Base-by-base conservation (phyloP, 2,888 invertebrate genomes). In the Eucera pruinosa region DNA sequence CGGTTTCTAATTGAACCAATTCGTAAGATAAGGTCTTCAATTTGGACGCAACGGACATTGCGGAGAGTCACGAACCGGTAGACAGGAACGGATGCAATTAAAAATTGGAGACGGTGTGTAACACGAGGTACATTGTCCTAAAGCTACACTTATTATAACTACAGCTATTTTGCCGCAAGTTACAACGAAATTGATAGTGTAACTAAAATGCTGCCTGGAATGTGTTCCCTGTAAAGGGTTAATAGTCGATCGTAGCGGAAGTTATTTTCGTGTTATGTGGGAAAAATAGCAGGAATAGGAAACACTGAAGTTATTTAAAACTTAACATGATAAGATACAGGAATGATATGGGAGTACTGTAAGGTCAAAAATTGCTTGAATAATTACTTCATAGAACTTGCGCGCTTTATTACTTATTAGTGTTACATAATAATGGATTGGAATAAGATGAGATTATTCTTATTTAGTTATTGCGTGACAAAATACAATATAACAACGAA, bases 1-100 rank as follows among this genome's bases (percentile, higher is more conserved):
- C 86, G 58, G 54, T 68, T 80, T 64, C 73, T 83, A 87, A 86
- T 86, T 87, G 84, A 86, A 81, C 82, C 81, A 81, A 82, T 85
- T 84, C 81, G 69, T 83, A 68, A 80, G 86, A 89, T 87, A 86
- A 87, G 82, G 80, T 85, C 88, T 86, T 87, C 85, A 87, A 88
- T 89, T 87, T 88, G 81, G 85, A 85, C 78, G 79, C 73, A 81
- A 80, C 83, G 85, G 83, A 85, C 85, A 88, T 82, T 81, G 83
- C 86, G 58, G 67, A 57, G 47, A 86, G 89, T 89, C 89, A 89
- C 88, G 87, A 86, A 88, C 78, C 71, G 67, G 50, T 66, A 66
- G 66, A 61, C 60, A 43, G 15, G 33, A 47, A 58, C 75, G 79
- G 75, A 79, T 72, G 75, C 61, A 69, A 75, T 79, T 79, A 65